Conservation (phyloP, 2,888 invertebrate species). For the Cremastinae sp. region DNA sequence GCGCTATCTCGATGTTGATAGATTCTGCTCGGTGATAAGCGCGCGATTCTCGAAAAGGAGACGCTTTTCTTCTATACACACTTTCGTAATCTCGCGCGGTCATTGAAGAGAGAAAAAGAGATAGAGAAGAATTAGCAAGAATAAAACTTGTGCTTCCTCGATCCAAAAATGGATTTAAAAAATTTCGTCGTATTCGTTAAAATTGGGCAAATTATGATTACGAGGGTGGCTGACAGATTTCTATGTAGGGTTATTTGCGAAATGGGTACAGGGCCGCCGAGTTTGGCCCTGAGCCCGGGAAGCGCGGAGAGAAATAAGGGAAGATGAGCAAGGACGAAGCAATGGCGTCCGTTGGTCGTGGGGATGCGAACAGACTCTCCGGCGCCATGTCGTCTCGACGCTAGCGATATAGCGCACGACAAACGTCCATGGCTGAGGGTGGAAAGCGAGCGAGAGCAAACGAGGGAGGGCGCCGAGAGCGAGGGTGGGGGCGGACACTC, state of each 20-base stretch:
- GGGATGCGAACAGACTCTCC: conserved; percentile 36
- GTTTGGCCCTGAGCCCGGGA: no score
- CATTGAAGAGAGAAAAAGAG: not conserved
- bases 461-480: no score
- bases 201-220: no score
- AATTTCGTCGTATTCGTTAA: no score
- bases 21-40: conserved; percentile 14
- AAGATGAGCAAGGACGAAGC: conserved; percentile 3
- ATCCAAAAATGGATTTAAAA: no score
- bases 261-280: no score
- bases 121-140: conserved; percentile 3
- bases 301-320: conserved; percentile 3
- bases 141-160: no score
- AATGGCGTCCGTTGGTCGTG: conserved; percentile 40
- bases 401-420: no score
- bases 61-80: conserved; percentile 25
- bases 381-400: conserved; percentile 57
- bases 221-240: no score
- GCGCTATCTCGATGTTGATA: conserved; percentile 15
- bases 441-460: conserved; percentile 16
- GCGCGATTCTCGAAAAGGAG: conserved; percentile 9
- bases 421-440: conserved; percentile 20
- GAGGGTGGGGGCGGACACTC: conserved; percentile 49
- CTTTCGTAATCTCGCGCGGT: conserved; percentile 26
- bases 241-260: no score